These are phyloP conservation scores for Drosophila tsacasi DNA, from an alignment of 1,140 invertebrate species.

Conservation along the genomic window DNA sequence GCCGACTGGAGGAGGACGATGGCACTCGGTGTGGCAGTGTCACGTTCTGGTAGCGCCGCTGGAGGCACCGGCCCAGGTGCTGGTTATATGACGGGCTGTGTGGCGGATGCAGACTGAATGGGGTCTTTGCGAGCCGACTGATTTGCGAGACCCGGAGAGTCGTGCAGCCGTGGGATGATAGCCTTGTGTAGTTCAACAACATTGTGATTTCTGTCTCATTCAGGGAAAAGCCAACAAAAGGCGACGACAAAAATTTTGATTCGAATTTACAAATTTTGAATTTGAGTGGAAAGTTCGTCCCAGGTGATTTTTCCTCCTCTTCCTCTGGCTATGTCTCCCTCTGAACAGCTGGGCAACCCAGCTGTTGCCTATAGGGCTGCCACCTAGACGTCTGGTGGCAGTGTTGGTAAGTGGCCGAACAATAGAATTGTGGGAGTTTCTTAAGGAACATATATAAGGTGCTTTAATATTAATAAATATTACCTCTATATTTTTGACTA, in stretches of 20 bases:
- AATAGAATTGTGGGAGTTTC: too few relatives aligned
- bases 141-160: constrained; percentile 55
- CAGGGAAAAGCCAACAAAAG: constrained; percentile 10
- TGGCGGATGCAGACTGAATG: not conserved
- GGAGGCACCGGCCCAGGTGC: constrained; percentile 18
- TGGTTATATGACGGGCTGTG: constrained; percentile 27
- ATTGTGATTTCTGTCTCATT: constrained; percentile 55
- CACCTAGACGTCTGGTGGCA: not conserved
- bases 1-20: not conserved
- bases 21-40: not conserved
- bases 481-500: too few relatives aligned
- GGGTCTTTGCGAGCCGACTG: constrained; percentile 11
- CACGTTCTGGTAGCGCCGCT: constrained; percentile 3
- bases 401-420: not conserved
- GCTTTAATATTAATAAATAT: too few relatives aligned
- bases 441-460: too few relatives aligned
- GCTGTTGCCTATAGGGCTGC: not conserved
- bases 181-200: constrained; percentile 62
- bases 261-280: constrained; percentile 16
- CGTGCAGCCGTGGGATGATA: constrained; percentile 51
- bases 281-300: not conserved
- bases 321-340: not conserved
- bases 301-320: constrained; percentile 12
- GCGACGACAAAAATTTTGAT: constrained; percentile 23
- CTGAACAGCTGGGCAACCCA: not conserved